phyloP scores from a whole-genome alignment of 2,113 vertebrate species.

The Falcunculus frontatus region DNA sequence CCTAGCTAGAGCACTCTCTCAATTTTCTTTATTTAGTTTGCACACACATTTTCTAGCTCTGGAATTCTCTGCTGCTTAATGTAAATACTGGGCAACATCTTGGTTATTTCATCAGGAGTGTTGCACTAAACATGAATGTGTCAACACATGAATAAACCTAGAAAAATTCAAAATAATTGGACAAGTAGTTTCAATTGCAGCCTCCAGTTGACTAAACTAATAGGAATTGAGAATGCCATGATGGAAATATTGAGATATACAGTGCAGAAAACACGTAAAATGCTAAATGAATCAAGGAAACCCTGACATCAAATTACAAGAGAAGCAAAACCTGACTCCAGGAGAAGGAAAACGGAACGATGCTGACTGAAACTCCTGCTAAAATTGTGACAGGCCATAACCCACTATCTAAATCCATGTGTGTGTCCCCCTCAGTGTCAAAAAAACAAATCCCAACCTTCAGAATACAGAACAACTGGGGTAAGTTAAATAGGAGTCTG shows the following conservation, averaged over 20 bases:
- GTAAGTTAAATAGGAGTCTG: neutral
- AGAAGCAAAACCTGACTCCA: neutral
- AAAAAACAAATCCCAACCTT: neutral
- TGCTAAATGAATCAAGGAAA: neutral
- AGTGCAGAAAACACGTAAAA: neutral
- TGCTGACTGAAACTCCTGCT: neutral
- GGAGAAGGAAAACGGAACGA: neutral
- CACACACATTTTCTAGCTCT: neutral
- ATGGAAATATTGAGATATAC: neutral
- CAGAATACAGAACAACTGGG: neutral
- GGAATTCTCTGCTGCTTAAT: neutral
- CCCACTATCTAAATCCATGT: neutral
- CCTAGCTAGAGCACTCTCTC: neutral
- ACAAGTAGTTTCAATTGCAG: neutral
- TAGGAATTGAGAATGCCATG: neutral
- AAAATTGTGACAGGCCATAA: neutral
- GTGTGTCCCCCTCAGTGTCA: accelerated
- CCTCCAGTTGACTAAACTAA: neutral
- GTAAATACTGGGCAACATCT: neutral
- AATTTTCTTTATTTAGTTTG: neutral
- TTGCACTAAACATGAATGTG: neutral
- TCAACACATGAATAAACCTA: neutral
- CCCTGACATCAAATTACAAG: neutral
- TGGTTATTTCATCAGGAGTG: neutral
- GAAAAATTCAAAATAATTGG: neutral